Evolutionary conservation across 1,140 invertebrate genomes (phyloP), one percentile per base, ranked within the genome.

Genomic region (Platyura marginata): DNA sequence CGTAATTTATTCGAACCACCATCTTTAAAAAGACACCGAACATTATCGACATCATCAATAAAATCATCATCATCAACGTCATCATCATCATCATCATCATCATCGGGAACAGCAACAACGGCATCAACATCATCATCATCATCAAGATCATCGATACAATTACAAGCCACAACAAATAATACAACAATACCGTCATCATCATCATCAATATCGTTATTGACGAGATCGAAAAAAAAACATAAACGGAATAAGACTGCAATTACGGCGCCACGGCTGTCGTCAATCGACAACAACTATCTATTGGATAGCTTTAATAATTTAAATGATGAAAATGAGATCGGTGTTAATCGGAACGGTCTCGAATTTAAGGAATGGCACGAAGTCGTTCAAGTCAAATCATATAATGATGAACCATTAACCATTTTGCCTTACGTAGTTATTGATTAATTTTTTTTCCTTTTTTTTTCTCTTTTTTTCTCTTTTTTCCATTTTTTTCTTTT

Each of bases 361-460:
- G 58, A 67, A 37, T 91, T 88, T 66, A 69, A 72, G 50, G 77
- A 84, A 61, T 90, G 82, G 80, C 75, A 83, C 55, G 73, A 88
- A 62, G 75, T 77, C 53, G 62, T 83, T 36, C 74, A 79, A 45
- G 67, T 70, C 52, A 66, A 70, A 53, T 78, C 78, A 40, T 78
- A 74, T 56, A 68, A 78, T 57, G 74, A 72, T 54, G 79, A 85
- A 61, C 67, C 71, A 52, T 69, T 90, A 62, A 74, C 79, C 65
- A 80, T 90, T 71, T 71, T 89, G 74, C 86, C 86, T 73, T 91
- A 91, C 68, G 81, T 86, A 68, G 74, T 87, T 61, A 79, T 85
- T 64, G 82, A 88, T 70, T 86, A 61, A 36, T n/a, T n/a, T n/a
- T n/a, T n/a, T n/a, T n/a, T n/a, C n/a, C n/a, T n/a, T n/a, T n/a